Base-by-base conservation (phyloP, 92 coral and sea anemone species). In the Ricordea florida region DNA sequence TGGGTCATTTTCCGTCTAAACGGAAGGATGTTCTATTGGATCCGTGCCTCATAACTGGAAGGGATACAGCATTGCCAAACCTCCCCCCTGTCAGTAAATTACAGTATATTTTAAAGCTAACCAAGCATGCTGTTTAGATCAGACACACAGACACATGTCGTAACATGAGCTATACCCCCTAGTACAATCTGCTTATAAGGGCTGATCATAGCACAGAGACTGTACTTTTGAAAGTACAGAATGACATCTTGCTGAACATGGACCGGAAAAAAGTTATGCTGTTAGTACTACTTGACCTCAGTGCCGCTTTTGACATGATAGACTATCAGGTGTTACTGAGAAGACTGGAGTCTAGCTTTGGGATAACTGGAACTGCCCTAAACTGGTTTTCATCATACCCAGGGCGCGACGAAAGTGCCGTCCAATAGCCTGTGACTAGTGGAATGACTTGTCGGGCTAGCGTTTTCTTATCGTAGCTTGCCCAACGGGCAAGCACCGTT, bases 121-220 rank as follows among this genome's bases (percentile, higher is more conserved):
- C n/a, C n/a, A n/a, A n/a, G n/a, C n/a, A n/a, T n/a, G n/a, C n/a
- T n/a, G n/a, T n/a, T n/a, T n/a, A n/a, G n/a, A n/a, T n/a, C n/a
- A n/a, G 21, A 46, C 53, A 27, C 23, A 46, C 53, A 16, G 23
- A 17, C 53, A 1, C 17, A 46, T 46, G 53, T 17, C 23, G 53
- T 10, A 46, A 5, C 53, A 17, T 46, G 53, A 41, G 57, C 57
- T 55, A 21, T 62, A 68, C 50, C 68, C 56, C 41, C 13, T 31
- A 21, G 52, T 79, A 27, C 85, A 68, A 35, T 79, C 85, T 22
- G 69, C 85, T 25, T 79, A 79, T 37, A 68, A 57, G 23, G 22
- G 40, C 20, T 44, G 67, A n/a, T 24, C 85, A 69, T 58, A 68
- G 79, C 36, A 69, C 80, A 25, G 79, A 79, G 37, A 78, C 79